Conservation (phyloP, 2,888 invertebrate genomes). For the Hydropsyche betteni region DNA sequence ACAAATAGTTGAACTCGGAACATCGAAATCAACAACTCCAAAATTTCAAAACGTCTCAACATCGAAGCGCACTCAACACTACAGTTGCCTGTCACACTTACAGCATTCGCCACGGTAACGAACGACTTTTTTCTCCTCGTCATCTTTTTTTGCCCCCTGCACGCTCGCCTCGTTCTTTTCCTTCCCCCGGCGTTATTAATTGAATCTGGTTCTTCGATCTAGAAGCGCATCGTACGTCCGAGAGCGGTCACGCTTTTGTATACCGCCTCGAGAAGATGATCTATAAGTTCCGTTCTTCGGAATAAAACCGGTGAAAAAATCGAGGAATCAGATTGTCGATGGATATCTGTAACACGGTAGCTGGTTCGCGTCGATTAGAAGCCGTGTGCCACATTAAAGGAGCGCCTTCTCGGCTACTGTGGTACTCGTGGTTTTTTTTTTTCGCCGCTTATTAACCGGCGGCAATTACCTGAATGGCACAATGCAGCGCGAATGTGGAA, state of each 20-base stretch:
- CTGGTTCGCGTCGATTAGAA: conserved; percentile 26
- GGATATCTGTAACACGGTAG: conserved; percentile 25
- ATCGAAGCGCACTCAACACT: not conserved
- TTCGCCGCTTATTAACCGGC: conserved; percentile 5
- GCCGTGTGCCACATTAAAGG: conserved; percentile 28
- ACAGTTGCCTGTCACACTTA: conserved; percentile 39
- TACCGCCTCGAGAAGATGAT: not conserved
- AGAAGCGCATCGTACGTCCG: conserved; percentile 41
- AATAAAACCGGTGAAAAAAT: not conserved
- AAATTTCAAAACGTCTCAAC: too few relatives aligned
- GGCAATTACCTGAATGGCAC: conserved; percentile 29
- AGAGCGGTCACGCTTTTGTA: conserved; percentile 45
- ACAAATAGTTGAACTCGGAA: too few relatives aligned
- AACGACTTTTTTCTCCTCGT: conserved; percentile 40
- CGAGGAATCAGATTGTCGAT: conserved; percentile 27
- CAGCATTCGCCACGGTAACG: conserved; percentile 41
- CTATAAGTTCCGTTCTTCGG: not conserved
- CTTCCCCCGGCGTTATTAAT: conserved; percentile 47
- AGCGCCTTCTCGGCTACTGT: not conserved
- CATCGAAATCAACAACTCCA: too few relatives aligned
- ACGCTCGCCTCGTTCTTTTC: conserved; percentile 13
- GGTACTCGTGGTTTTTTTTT: not conserved
- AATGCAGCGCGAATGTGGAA: conserved; percentile 5
- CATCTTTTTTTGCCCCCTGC: conserved; percentile 3
- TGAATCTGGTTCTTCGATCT: conserved; percentile 46